These are phyloP conservation scores for Porites divaricata DNA, from an alignment of 92 coral and sea anemone species.

Conservation along the genomic window DNA sequence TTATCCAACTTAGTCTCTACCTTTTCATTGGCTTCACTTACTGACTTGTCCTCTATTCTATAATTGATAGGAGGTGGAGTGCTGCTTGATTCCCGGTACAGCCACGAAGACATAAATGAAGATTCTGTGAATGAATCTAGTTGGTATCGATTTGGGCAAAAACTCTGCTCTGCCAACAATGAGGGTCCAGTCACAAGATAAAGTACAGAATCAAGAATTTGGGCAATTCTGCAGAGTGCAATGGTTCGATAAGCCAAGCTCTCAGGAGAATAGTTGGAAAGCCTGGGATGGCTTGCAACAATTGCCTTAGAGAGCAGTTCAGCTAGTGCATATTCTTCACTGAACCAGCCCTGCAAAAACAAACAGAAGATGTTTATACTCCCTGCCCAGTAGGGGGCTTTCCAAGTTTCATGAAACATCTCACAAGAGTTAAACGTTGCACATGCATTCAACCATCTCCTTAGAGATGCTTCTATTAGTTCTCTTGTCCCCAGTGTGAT, in stretches of 20 bases:
- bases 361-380: too few species aligned
- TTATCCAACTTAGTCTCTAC: slow-evolving; percentile 2
- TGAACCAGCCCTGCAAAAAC: slow-evolving; percentile 82
- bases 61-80: neutral
- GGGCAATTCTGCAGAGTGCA: slow-evolving; percentile 87
- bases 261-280: slow-evolving; percentile 74
- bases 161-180: slow-evolving; percentile 61
- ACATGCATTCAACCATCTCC: too few species aligned
- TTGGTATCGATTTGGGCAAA: slow-evolving; percentile 49
- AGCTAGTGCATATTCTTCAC: slow-evolving; percentile 72
- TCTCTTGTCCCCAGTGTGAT: too few species aligned
- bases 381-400: too few species aligned
- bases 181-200: slow-evolving; percentile 89
- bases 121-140: slow-evolving; percentile 81
- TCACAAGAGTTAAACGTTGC: too few species aligned
- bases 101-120: slow-evolving; percentile 77
- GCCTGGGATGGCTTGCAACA: slow-evolving; percentile 64
- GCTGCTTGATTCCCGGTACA: slow-evolving; percentile 38
- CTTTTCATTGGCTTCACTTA: neutral
- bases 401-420: too few species aligned
- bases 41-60: neutral
- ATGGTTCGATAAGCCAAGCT: slow-evolving; percentile 83
- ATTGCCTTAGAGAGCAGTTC: slow-evolving; percentile 74
- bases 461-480: too few species aligned
- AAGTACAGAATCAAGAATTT: slow-evolving; percentile 84